These are phyloP conservation scores for Steinernema feltiae DNA, from an alignment of 1,140 invertebrate species.

Conservation along the genomic window DNA sequence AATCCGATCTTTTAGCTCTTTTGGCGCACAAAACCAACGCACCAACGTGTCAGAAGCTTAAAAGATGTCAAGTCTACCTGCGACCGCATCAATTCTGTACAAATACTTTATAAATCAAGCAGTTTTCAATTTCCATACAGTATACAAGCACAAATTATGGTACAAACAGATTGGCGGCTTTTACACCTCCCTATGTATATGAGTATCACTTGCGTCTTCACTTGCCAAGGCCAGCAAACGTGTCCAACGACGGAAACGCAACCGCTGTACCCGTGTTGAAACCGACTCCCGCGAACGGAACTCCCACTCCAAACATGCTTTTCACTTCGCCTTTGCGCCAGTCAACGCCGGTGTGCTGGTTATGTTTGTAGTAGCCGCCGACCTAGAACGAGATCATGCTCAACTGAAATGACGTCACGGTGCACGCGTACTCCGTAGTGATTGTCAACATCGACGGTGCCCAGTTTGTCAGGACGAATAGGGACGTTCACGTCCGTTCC, in stretches of 20 bases:
- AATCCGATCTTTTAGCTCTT: too few species aligned
- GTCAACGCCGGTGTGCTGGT: slow-evolving; percentile 36
- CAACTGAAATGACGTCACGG: neutral
- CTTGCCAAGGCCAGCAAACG: neutral
- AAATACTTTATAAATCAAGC: too few species aligned
- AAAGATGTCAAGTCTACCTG: too few species aligned
- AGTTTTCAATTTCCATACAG: too few species aligned
- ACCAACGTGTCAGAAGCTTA: too few species aligned
- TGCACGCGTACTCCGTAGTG: slow-evolving; percentile 33
- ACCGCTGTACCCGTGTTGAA: slow-evolving; percentile 31
- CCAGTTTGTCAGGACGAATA: slow-evolving; percentile 21
- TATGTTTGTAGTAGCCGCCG: slow-evolving; percentile 35
- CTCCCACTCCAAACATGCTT: slow-evolving; percentile 34
- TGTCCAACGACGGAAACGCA: slow-evolving; percentile 33
- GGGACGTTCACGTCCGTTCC: slow-evolving; percentile 37
- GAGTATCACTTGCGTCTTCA: neutral
- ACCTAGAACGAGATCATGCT: neutral
- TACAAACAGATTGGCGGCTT: neutral
- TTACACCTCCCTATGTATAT: neutral
- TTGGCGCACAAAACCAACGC: too few species aligned
- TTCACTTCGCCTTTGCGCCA: slow-evolving; percentile 33
- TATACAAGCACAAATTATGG: too few species aligned
- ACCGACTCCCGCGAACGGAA: slow-evolving; percentile 29
- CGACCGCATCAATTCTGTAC: too few species aligned
- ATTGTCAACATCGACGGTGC: slow-evolving; percentile 27